Percentiles rank a stretch among this genome's conserved stretches.
Conservation (phyloP, 2,113 vertebrate genomes). For the Siniperca knerii region DNA sequence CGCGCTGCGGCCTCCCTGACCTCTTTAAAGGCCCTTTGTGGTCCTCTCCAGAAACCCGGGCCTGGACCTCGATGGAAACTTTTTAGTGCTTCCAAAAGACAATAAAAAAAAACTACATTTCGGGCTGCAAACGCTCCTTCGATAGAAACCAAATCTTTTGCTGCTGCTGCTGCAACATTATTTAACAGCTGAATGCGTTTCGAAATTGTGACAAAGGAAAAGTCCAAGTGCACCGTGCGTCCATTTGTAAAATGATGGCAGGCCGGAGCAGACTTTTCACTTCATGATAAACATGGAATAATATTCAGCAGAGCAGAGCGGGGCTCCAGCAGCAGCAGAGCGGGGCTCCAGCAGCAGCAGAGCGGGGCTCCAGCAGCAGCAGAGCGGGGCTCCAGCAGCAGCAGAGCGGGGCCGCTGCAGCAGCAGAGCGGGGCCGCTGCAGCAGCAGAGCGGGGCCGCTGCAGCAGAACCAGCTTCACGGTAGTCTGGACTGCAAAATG, state of each 20-base stretch:
- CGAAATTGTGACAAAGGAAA: conserved; percentile 30
- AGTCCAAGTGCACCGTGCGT: conserved; percentile 30
- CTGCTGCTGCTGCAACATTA: background rate
- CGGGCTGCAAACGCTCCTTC: background rate
- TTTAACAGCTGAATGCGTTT: background rate
- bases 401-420: too few species aligned
- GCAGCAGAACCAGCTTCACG: too few species aligned
- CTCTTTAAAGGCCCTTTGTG: conserved; percentile 21
- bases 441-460: background rate
- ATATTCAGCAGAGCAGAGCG: too few species aligned
- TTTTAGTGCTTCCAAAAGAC: conserved; percentile 4
- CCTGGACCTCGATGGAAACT: conserved; percentile 38
- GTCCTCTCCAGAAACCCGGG: background rate
- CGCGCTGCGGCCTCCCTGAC: background rate
- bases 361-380: too few species aligned
- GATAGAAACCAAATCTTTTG: too few species aligned
- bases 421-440: too few species aligned
- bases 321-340: too few species aligned
- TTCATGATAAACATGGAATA: background rate
- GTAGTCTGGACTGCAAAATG: background rate
- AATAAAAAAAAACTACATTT: conserved; percentile 4
- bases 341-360: too few species aligned
- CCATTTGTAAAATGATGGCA: background rate
- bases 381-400: too few species aligned
- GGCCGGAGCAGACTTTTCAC: too few species aligned